Evolutionary conservation across 2,888 invertebrate genomes (phyloP).

Genomic region (Limnephilus marmoratus): DNA sequence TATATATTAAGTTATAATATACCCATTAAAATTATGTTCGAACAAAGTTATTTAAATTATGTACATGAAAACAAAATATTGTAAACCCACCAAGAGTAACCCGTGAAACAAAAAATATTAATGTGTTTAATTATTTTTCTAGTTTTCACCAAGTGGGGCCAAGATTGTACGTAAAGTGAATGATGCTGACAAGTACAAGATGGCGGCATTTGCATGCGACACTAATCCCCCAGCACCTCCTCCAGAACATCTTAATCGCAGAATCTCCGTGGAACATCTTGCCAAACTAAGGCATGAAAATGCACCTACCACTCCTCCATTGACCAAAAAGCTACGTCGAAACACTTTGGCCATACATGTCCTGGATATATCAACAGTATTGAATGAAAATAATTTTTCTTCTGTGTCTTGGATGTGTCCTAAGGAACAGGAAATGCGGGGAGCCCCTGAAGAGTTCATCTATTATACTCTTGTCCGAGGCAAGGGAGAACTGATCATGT

Average conservation of each 20-base stretch:
- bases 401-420: constrained; percentile 83
- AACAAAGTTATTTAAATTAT: too few relatives aligned
- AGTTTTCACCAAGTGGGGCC: constrained; percentile 73
- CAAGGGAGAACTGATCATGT: constrained; percentile 94
- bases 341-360: constrained; percentile 90
- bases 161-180: constrained; percentile 76
- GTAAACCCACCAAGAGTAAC: too few relatives aligned
- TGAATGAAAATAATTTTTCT: constrained; percentile 81
- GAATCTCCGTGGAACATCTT: constrained; percentile 70
- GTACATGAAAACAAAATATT: too few relatives aligned
- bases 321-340: constrained; percentile 78
- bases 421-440: constrained; percentile 81
- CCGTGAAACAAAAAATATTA: neutral
- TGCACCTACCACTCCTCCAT: constrained; percentile 71
- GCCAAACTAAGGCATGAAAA: constrained; percentile 70
- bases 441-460: constrained; percentile 92
- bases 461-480: constrained; percentile 93
- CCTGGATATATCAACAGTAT: constrained; percentile 86
- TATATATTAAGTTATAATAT: too few relatives aligned
- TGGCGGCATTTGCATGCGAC: constrained; percentile 78
- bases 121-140: constrained; percentile 67
- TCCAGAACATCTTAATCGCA: constrained; percentile 75
- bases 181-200: constrained; percentile 76
- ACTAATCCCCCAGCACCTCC: constrained; percentile 69
- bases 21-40: too few relatives aligned